Conservation (phyloP, 2,797 vertebrate species). For the Distichodus sexfasciatus region DNA sequence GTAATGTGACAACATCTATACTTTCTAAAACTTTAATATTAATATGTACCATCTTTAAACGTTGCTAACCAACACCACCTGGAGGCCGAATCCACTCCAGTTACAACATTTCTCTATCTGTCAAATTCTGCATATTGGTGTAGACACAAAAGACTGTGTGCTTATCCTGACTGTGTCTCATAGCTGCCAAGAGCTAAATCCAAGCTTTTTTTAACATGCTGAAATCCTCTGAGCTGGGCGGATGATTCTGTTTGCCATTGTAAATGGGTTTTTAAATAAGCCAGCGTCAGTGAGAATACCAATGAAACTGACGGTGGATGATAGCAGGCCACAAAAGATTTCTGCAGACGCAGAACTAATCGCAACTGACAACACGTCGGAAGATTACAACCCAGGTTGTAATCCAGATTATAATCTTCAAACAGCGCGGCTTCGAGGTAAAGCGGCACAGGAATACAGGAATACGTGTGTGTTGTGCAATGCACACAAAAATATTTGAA, state of each 20-base stretch:
- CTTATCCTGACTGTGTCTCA: conserved; percentile 3
- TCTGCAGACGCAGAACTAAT: conserved; percentile 14
- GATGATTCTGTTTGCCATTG: conserved; percentile 17
- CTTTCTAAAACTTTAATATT: too few species aligned
- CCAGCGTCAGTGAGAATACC: conserved; percentile 14
- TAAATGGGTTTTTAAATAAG: conserved; percentile 13
- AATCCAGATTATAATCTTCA: too few species aligned
- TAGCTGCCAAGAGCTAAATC: conserved; percentile 5
- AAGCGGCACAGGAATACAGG: too few species aligned
- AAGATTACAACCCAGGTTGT: conserved; percentile 5
- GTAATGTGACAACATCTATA: too few species aligned
- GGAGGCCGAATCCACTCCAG: not conserved
- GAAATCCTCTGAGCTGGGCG: conserved; percentile 19
- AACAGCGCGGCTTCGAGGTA: too few species aligned
- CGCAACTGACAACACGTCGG: not conserved
- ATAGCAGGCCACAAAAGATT: not conserved
- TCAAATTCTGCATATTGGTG: not conserved
- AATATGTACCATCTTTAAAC: too few species aligned
- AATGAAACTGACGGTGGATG: conserved; percentile 5
- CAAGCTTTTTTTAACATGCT: conserved; percentile 6
- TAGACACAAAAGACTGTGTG: not conserved
- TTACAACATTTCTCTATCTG: not conserved
- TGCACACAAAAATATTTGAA: too few species aligned
- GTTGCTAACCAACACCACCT: not conserved
- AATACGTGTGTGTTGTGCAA: too few species aligned